These are phyloP conservation scores for Cryptosula pallasiana DNA, from an alignment of 2,888 invertebrate genomes.

Conservation along the genomic window DNA sequence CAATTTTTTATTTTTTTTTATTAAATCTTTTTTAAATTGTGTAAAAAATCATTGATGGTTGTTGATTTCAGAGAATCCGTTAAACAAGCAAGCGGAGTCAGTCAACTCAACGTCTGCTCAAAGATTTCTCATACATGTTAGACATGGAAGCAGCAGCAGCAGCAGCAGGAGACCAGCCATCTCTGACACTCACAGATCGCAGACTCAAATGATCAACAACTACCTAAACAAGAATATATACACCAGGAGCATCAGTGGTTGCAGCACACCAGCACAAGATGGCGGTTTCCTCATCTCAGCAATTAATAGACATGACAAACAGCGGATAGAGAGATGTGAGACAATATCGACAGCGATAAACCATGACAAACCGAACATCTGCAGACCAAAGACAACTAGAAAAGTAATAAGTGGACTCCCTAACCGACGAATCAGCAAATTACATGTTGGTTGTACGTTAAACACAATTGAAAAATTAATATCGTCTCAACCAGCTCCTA, in stretches of 20 bases:
- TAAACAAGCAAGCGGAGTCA: not conserved
- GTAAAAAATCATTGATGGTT: too few relatives aligned
- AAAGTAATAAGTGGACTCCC: not conserved
- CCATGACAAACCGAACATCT: not conserved
- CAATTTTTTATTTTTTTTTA: too few relatives aligned
- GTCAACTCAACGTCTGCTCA: not conserved
- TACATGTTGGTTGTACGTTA: constrained; percentile 7
- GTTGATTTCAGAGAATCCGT: not conserved
- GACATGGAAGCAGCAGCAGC: not conserved
- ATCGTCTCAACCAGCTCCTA: not conserved
- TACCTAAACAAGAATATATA: not conserved
- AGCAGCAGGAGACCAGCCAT: not conserved
- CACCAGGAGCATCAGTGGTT: not conserved
- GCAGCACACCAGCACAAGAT: too few relatives aligned
- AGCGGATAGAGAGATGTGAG: not conserved
- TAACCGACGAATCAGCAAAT: not conserved
- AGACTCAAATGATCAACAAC: not conserved
- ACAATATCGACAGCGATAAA: not conserved
- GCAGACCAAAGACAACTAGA: not conserved
- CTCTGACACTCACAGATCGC: not conserved
- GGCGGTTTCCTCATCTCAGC: not conserved
- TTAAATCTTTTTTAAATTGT: too few relatives aligned
- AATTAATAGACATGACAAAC: not conserved
- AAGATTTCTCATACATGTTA: not conserved
- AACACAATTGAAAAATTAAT: not conserved